These are phyloP conservation scores for Dascyllus trimaculatus DNA, from an alignment of 2,113 vertebrate genomes.

Conservation along the genomic window DNA sequence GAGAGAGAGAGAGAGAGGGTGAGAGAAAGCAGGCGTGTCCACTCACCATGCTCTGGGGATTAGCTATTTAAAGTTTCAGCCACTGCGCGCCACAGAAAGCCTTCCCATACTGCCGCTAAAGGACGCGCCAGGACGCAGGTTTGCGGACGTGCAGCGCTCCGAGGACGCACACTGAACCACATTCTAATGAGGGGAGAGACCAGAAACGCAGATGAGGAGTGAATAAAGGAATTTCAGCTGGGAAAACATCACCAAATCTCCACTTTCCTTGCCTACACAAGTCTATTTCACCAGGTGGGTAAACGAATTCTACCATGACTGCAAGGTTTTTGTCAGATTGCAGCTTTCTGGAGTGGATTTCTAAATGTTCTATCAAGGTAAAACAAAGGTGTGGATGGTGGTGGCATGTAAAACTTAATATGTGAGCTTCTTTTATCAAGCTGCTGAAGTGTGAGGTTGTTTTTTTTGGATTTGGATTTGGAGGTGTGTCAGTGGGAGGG, in stretches of 20 bases:
- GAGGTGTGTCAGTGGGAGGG: constrained; percentile 56
- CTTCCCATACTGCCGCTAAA: constrained; percentile 47
- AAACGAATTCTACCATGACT: background rate
- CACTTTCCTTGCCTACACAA: background rate
- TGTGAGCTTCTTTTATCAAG: background rate
- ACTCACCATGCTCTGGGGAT: constrained; percentile 59
- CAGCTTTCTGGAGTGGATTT: too few species aligned
- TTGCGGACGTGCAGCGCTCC: background rate
- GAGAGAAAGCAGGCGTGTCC: constrained; percentile 63
- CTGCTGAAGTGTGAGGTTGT: background rate
- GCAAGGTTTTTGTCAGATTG: background rate
- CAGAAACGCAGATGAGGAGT: constrained; percentile 21
- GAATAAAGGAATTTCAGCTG: background rate
- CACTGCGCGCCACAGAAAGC: constrained; percentile 39
- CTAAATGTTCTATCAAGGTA: too few species aligned
- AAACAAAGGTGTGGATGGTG: too few species aligned
- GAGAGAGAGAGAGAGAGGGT: background rate
- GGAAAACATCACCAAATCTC: background rate
- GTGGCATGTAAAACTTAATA: background rate
- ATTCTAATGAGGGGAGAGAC: background rate
- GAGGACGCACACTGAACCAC: background rate
- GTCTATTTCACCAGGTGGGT: constrained; percentile 46
- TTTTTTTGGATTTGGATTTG: background rate
- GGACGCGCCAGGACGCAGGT: constrained; percentile 10
- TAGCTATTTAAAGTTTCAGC: constrained; percentile 81